These are phyloP conservation scores for Drosophila tani DNA, from an alignment of 1,140 invertebrate species.

Conservation along the genomic window DNA sequence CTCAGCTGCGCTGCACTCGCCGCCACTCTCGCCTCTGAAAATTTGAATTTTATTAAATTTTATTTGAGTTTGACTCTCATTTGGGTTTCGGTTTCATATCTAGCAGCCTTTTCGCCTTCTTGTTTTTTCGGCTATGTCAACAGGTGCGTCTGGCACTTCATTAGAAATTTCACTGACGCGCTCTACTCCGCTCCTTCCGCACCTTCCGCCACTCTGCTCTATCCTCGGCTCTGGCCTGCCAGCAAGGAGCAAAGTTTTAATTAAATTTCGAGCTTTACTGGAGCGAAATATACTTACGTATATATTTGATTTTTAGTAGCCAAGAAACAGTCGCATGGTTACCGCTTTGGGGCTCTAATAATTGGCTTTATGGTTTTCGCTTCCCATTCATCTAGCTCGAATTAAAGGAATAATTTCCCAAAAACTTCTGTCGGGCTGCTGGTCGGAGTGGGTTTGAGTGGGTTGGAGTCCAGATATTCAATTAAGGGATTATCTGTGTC, in stretches of 20 bases:
- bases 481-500: slow-evolving; percentile 45
- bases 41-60: slow-evolving; percentile 70
- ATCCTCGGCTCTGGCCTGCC: slow-evolving; percentile 11
- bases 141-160: slow-evolving; percentile 76
- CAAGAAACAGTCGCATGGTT: slow-evolving; percentile 71
- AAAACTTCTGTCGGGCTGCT: slow-evolving; percentile 23
- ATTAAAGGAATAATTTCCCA: slow-evolving; percentile 55
- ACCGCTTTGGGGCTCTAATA: slow-evolving; percentile 51
- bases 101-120: slow-evolving; percentile 14
- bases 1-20: slow-evolving; percentile 24
- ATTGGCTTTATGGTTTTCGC: slow-evolving; percentile 55
- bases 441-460: slow-evolving; percentile 28
- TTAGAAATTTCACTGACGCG: slow-evolving; percentile 55
- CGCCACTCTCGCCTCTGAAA: slow-evolving; percentile 9
- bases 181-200: slow-evolving; percentile 11
- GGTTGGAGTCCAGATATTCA: slow-evolving; percentile 40
- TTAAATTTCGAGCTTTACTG: slow-evolving; percentile 71
- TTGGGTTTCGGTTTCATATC: slow-evolving; percentile 33
- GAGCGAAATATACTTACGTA: slow-evolving; percentile 68
- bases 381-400: slow-evolving; percentile 63
- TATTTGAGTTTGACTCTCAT: slow-evolving; percentile 56
- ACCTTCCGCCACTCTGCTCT: slow-evolving; percentile 5
- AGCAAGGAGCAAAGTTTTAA: slow-evolving; percentile 68
- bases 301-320: slow-evolving; percentile 76
- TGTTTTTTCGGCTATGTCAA: slow-evolving; percentile 58